Evolutionary conservation across 2,888 invertebrate species (phyloP), one percentile per base, ranked within the genome.

Genomic region (Eledona agricola): DNA sequence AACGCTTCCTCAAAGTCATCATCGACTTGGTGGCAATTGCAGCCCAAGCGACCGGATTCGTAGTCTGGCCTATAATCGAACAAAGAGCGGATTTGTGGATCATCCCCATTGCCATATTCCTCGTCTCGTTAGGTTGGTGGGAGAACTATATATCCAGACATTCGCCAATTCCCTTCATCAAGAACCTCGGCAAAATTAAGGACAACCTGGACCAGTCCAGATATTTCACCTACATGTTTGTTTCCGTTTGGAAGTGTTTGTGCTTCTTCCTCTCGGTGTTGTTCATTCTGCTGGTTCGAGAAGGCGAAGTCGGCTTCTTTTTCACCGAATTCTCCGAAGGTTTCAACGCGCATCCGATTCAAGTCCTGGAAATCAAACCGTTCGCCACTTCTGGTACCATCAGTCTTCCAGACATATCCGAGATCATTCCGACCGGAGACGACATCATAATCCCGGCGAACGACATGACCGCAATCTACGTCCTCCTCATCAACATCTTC

Each of bases 91-190:
- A 86, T 38, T 75, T 93, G 22, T 93, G 91, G 91, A 80, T 93
- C 28, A 90, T 97, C 63, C 95, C 96, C 0, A 79, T 93, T 0
- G 83, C 94, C 0, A 83, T 94, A 20, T 76, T 94, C 43, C 83
- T 95, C 65, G 89, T 94, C 58, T 97, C 97, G 0, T 82, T 93
- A 22, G 93, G 93, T 12, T 97, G 96, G 95, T 98, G 98, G 98
- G 97, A 98, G 77, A 98, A 98, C 77, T 98, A 93, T 72, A 92
- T 96, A 1, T 90, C 92, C 50, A 82, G 86, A 50, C 86, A 91
- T 65, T 94, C 96, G 47, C 88, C 93, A 0, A 82, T 95, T 57
- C 88, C 85, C 31, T 78, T 89, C 55, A 84, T 93, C 32, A 87
- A 88, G 70, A 82, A 82, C 26, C 78, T 92, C 65, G 90, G 88